These are phyloP conservation scores for Oncorhynchus tshawytscha DNA, from an alignment of 2,113 vertebrate species.

Conservation along the genomic window DNA sequence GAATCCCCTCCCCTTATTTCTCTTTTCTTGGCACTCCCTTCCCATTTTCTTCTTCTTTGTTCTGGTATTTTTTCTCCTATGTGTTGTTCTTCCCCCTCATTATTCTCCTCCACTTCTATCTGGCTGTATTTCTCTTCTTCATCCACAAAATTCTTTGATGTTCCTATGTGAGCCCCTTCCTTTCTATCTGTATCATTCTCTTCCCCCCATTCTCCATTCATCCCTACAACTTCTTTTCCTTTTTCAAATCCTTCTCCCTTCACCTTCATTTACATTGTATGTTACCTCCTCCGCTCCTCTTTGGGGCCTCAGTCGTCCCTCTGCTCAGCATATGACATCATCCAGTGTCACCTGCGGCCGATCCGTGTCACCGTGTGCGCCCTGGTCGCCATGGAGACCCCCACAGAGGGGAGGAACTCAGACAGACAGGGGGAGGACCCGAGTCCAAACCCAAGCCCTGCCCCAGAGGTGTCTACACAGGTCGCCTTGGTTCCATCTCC, in stretches of 20 bases:
- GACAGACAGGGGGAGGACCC: slow-evolving; percentile 2
- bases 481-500: slow-evolving; percentile 79
- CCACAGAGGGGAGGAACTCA: slow-evolving; percentile 6
- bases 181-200: background rate
- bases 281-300: slow-evolving; percentile 40
- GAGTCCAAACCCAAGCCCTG: slow-evolving; percentile 32
- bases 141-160: background rate
- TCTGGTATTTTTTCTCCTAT: slow-evolving; percentile 73
- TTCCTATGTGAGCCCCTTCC: slow-evolving; percentile 68
- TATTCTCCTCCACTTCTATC: slow-evolving; percentile 61
- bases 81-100: slow-evolving; percentile 59
- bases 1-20: slow-evolving; percentile 11
- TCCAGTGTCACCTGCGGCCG: slow-evolving; percentile 87
- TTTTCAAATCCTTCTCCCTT: slow-evolving; percentile 30
- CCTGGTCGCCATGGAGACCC: slow-evolving; percentile 77
- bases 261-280: slow-evolving; percentile 69
- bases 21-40: slow-evolving; percentile 18
- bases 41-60: slow-evolving; percentile 37
- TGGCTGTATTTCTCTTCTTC: background rate
- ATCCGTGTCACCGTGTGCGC: slow-evolving; percentile 81
- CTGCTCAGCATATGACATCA: slow-evolving; percentile 93
- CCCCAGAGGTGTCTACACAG: slow-evolving; percentile 70
- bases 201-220: slow-evolving; percentile 1
- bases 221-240: background rate
- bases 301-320: slow-evolving; percentile 85